Evolutionary conservation across 2,888 invertebrate genomes (phyloP).

Genomic region (Bombylius discolor): DNA sequence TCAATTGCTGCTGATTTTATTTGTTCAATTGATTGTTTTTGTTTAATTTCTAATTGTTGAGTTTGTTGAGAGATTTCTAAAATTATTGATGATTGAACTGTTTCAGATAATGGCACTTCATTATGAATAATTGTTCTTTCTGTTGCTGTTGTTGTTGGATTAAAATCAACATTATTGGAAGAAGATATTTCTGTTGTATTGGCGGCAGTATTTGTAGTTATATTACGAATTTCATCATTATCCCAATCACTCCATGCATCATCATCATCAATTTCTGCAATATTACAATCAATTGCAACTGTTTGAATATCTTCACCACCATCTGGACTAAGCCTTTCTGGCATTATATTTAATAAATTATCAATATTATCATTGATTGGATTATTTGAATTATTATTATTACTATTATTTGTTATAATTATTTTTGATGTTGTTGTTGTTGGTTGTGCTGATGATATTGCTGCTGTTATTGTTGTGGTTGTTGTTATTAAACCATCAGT

Average conservation of each 20-base stretch:
- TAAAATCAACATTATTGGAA: no score
- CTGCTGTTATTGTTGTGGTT: no score
- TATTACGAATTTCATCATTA: conserved; percentile 30
- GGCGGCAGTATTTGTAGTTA: conserved; percentile 23
- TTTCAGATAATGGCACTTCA: conserved; percentile 5
- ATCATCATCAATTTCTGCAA: conserved; percentile 40
- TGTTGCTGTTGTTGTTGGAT: neutral
- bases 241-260: conserved; percentile 80
- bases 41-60: neutral
- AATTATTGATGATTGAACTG: neutral
- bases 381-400: neutral
- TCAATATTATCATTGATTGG: conserved; percentile 17
- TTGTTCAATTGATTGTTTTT: conserved; percentile 16
- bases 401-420: neutral
- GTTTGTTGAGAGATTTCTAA: neutral
- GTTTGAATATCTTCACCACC: conserved; percentile 59
- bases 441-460: no score
- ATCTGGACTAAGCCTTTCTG: conserved; percentile 67
- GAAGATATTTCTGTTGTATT: no score
- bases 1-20: conserved; percentile 39
- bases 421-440: no score
- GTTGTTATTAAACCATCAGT: no score
- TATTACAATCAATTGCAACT: conserved; percentile 34
- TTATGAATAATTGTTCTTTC: neutral
- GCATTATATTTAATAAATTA: conserved; percentile 39